Conservation (phyloP, 2,797 vertebrate genomes). For the Anomalospiza imberbis region DNA sequence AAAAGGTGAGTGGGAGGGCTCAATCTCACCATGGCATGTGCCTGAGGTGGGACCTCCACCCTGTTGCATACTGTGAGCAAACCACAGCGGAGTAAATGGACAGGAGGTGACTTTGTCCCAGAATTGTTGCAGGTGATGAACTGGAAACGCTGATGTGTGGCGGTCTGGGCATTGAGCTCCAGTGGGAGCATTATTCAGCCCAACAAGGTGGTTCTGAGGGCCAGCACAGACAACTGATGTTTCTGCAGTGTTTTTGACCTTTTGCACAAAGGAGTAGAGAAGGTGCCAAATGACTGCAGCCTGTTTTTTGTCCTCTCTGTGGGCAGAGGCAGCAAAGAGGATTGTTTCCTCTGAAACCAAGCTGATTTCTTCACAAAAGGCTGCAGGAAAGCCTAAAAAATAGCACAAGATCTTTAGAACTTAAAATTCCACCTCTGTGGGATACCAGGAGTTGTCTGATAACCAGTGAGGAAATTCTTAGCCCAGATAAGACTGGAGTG, state of each 20-base stretch:
- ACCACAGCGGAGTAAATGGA: accelerated
- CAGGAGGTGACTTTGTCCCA: accelerated
- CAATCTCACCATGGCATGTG: accelerated
- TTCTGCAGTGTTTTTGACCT: constrained; percentile 6
- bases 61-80: not conserved
- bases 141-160: not conserved
- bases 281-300: not conserved
- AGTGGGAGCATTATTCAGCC: not conserved
- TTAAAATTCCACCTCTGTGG: not conserved
- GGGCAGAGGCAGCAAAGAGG: not conserved
- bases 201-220: not conserved
- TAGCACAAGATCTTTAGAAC: not conserved
- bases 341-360: not conserved
- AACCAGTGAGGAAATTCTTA: not conserved
- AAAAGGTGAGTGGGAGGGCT: not conserved
- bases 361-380: not conserved
- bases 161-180: not conserved
- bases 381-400: not conserved
- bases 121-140: not conserved
- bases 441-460: not conserved
- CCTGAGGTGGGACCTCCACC: not conserved
- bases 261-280: not conserved
- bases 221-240: not conserved
- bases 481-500: not conserved
- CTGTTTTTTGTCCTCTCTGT: not conserved